Evolutionary conservation across 2,797 vertebrate genomes (phyloP).

Genomic region (Margarornis squamiger): DNA sequence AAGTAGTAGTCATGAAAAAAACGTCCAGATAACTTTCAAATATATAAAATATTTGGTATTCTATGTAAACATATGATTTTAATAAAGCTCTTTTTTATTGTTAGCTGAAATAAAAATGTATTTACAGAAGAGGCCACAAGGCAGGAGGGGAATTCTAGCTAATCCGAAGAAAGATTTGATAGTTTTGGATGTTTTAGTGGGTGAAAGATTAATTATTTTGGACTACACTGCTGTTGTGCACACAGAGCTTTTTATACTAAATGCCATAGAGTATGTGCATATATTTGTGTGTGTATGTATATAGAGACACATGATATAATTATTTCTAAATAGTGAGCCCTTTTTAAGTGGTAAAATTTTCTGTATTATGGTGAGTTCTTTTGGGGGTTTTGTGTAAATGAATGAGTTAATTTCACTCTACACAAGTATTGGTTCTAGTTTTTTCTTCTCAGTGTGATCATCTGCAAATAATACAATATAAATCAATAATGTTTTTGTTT

Average conservation of each 20-base stretch:
- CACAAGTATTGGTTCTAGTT: background rate
- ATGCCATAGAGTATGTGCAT: background rate
- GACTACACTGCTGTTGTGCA: background rate
- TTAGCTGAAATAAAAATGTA: conserved; percentile 51
- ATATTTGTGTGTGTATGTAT: background rate
- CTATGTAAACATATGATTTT: conserved; percentile 47
- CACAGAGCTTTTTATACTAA: background rate
- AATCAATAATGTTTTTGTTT: background rate
- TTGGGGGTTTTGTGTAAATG: accelerated
- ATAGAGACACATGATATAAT: background rate
- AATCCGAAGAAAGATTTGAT: conserved; percentile 33
- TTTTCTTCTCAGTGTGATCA: background rate
- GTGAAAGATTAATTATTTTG: conserved; percentile 56
- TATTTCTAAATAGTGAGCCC: background rate
- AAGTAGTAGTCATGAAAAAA: background rate
- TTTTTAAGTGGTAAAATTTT: background rate
- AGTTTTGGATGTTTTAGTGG: conserved; percentile 40
- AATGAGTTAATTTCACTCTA: background rate
- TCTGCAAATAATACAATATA: background rate
- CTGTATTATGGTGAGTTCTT: background rate
- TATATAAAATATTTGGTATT: background rate
- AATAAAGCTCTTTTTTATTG: conserved; percentile 58
- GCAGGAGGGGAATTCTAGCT: background rate
- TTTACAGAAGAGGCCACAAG: conserved; percentile 52
- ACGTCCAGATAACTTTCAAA: background rate